Evolutionary conservation across 2,888 invertebrate species (phyloP), one percentile per base, ranked within the genome.

Genomic region (Amphipyra tragopoginis): DNA sequence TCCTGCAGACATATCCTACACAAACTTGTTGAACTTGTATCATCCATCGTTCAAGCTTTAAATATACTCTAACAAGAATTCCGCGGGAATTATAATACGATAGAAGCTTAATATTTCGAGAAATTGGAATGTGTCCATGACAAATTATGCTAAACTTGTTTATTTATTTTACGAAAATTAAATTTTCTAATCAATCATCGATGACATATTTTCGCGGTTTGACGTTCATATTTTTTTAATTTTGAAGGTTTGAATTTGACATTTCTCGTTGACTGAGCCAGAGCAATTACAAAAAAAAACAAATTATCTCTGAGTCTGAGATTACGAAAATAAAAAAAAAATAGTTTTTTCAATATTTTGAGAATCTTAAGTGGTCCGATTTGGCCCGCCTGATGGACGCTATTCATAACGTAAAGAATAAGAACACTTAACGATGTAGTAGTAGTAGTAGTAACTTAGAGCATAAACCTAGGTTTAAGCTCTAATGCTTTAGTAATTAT

Each of bases 1-100:
- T 87, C 83, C 64, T 81, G 77, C 26, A 94, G 83, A 77, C 94
- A 94, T 70, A 94, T 87, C 81, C 94, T 85, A 79, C 94, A 94
- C 57, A 89, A 80, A 73, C 68, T 72, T 69, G 64, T 56, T 48
- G 72, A 65, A 53, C 57, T 71, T 29, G 42, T 64, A 49, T 55
- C 52, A 10, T 59, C 57, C 79, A 79, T 79, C 56, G 6, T 57
- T 26, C 3, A 45, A 11, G 1, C 21, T 49, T 38, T 14, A 54
- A 29, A 5, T 9, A 50, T 51, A 65, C 61, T 72, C 63, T 13
- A 59, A 63, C 47, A 39, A 52, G 64, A 76, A 57, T 51, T 36
- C 2, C 1, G 1, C 5, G 6, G 29, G 36, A 43, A 14, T 26
- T 48, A 38, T 9, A 7, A 34, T 29, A 7, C 13, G 29, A 38